phyloP scores from a whole-genome alignment of 2,113 vertebrate species.

The human region DNA sequence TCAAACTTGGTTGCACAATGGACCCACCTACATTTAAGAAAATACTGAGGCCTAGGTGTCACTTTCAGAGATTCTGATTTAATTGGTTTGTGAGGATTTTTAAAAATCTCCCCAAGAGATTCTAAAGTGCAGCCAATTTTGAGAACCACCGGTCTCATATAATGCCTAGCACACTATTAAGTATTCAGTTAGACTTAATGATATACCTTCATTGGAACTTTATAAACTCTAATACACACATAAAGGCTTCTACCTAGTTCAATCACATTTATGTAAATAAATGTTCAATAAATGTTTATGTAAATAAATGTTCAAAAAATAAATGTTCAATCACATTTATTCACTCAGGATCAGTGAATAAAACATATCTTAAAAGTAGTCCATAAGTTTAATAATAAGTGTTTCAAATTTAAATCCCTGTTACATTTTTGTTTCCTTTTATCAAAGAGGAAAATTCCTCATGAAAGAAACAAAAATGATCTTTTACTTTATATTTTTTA shows the following conservation, averaged over 20 bases:
- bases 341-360: neutral
- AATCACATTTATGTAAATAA: neutral
- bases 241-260: neutral
- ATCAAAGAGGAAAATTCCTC: neutral
- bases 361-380: neutral
- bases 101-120: neutral
- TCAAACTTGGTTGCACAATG: neutral
- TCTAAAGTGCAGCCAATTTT: neutral
- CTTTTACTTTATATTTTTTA: neutral
- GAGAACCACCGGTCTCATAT: neutral
- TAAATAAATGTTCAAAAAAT: no score
- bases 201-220: neutral
- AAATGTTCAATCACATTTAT: neutral
- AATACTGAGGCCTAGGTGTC: neutral
- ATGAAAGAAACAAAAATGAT: neutral
- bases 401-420: neutral
- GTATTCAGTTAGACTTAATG: neutral
- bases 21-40: constrained; percentile 8
- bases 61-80: neutral
- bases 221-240: neutral
- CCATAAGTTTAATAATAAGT: neutral
- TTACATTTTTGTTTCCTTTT: constrained; percentile 3
- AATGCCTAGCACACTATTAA: neutral
- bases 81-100: neutral
- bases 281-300: no score